Percentiles rank a stretch among this genome's conserved stretches.
phyloP scores from a whole-genome alignment of 2,113 vertebrate species.

The Galbula dea region DNA sequence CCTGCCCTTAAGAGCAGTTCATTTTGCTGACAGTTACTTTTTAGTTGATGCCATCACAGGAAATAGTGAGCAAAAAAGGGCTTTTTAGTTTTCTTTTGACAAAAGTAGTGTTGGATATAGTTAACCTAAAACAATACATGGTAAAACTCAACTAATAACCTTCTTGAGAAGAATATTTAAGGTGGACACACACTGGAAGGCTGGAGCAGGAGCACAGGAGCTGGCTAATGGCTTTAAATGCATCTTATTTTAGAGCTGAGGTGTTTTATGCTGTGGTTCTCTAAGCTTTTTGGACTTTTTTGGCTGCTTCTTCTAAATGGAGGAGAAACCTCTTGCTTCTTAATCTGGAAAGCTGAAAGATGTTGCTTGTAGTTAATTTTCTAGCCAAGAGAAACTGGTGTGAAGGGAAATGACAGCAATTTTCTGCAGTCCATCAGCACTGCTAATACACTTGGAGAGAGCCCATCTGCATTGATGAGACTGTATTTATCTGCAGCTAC shows the following conservation, averaged over 20 bases:
- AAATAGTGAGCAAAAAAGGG: neutral
- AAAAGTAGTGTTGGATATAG: neutral
- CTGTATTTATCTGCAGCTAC: neutral
- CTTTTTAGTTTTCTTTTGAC: neutral
- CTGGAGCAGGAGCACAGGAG: accelerated
- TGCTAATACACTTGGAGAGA: constrained; percentile 3
- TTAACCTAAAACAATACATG: neutral
- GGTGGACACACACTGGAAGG: neutral
- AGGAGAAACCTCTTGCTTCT: neutral
- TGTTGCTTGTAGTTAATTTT: constrained; percentile 5
- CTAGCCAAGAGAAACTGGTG: neutral
- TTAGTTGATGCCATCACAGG: neutral
- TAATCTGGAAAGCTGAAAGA: neutral
- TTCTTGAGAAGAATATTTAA: neutral
- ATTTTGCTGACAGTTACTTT: neutral
- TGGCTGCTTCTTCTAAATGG: neutral
- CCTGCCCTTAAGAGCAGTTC: neutral
- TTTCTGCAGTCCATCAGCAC: constrained; percentile 37
- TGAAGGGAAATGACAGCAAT: constrained; percentile 9
- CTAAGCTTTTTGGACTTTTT: neutral
- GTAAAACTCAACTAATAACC: neutral
- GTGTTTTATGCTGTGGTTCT: neutral
- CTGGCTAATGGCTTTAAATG: neutral
- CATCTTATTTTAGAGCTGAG: neutral
- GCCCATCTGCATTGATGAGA: neutral